phyloP scores from a whole-genome alignment of 2,797 vertebrate genomes.

The Spatula clypeata region DNA sequence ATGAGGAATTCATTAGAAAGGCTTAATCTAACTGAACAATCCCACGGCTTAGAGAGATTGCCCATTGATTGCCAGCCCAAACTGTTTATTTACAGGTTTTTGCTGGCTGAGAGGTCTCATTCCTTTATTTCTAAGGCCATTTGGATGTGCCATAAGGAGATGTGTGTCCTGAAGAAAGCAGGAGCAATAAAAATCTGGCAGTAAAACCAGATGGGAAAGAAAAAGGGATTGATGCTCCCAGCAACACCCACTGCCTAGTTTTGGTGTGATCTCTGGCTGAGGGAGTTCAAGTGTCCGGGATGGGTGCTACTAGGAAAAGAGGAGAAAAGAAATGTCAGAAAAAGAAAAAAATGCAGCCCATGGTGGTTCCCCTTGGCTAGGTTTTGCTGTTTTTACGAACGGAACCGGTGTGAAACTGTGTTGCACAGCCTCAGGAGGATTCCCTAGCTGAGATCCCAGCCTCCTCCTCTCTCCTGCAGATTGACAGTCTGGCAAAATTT shows the following conservation, averaged over 20 bases:
- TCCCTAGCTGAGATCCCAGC: not conserved
- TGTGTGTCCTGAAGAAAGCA: not conserved
- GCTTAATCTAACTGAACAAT: constrained; percentile 88
- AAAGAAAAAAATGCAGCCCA: not conserved
- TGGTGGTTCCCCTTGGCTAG: rapidly evolving
- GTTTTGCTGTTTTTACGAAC: not conserved
- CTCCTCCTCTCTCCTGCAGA: not conserved
- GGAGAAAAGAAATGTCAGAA: not conserved
- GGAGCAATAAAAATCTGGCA: constrained; percentile 43
- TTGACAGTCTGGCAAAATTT: not conserved
- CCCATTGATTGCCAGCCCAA: constrained; percentile 77
- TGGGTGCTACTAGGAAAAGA: not conserved
- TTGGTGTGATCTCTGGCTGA: not conserved
- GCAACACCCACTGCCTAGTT: not conserved
- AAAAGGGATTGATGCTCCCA: not conserved
- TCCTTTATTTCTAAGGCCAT: constrained; percentile 66
- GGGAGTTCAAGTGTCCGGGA: not conserved
- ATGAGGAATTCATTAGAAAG: constrained; percentile 94
- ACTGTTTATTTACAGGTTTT: constrained; percentile 80
- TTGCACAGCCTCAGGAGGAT: not conserved
- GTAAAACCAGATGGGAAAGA: constrained; percentile 38
- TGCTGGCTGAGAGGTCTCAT: constrained; percentile 62
- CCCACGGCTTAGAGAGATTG: constrained; percentile 77
- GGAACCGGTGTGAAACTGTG: not conserved
- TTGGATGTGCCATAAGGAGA: constrained; percentile 20